Evolutionary conservation across 1,140 invertebrate species (phyloP), one percentile per base, ranked within the genome.

Genomic region (Nixonia krombeini): DNA sequence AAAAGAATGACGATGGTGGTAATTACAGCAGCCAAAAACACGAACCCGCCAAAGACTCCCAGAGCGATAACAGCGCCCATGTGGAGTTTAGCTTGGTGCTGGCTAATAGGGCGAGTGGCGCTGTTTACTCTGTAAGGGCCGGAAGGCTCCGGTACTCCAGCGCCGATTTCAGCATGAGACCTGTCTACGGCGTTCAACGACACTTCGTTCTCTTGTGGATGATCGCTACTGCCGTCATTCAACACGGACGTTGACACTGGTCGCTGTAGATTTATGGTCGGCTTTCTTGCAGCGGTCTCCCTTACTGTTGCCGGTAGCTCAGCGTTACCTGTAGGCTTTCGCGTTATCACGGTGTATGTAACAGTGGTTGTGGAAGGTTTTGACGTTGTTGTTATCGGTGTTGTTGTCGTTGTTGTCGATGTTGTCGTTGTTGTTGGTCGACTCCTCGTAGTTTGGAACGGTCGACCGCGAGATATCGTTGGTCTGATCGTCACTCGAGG

Each of bases 1-100:
- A 96, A 91, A 50, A 97, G 85, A 40, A 96, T 94, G 44, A 96
- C 91, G 40, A 96, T 92, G 3, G 94, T 94, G 0, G 94, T 96
- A 51, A 96, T 91, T 49, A 96, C 91, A 9, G 94, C 94, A 16
- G 94, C 92, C 12, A 97, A 87, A 73, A 97, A 94, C 0, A 96
- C 93, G 68, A 97, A 93, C 4, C 92, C 94, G 44, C 94, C 94
- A 78, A 96, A 96, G 0, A 95, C 93, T 9, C 93, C 94, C 7
- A 96, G 84, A 1, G 94, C 94, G 45, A 97, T 95, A 40, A 97
- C 94, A 0, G 94, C 93, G 16, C 93, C 93, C 38, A 94, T 85
- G 81, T 94, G 95, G 1, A 95, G 85, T 73, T 91, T 90, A 0
- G 92, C 91, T 18, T 91, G 92, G 52, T 90, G 87, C 7, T 4